Evolutionary conservation across 1,140 invertebrate genomes (phyloP), one percentile per base, ranked within the genome.

Genomic region (Drosophila prosaltans): DNA sequence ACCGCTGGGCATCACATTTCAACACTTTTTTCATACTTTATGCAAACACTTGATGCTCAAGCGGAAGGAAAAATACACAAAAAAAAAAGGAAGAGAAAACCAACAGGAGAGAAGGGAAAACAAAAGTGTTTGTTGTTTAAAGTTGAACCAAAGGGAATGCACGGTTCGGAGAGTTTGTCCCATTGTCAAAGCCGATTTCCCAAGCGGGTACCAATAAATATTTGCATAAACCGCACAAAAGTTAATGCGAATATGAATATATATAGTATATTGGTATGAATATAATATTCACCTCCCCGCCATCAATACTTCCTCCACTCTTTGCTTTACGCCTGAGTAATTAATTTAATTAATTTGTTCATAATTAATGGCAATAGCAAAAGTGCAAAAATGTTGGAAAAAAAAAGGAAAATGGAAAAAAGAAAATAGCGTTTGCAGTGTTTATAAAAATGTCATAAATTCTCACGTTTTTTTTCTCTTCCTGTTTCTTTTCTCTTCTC

Each of bases 331-430:
- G 71, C 78, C 70, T 78, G 75, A 78, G 78, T 80, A 80, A 80
- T 80, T 80, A 78, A 80, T 78, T 80, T 80, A 80, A 80, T 80
- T 80, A 80, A 80, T 80, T 80, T 80, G 78, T 80, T 78, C 75
- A 78, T 80, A 78, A 80, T 78, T 80, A 80, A 80, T 80, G 71
- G 66, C 75, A 74, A 78, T 41, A 67, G 66, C 58, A 70, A 69
- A 54, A 80, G 66, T 74, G 55, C 62, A 79, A 77, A 72, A 78
- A 51, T 64, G 73, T 72, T 51, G 45, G 21, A 51, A 51, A 24
- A 51, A 41, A 58, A 66, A 68, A 39, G 48, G 68, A 59, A 30
- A 30, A 30, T 30, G 28, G 28, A 54, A 36, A 16, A 1, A 41
- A 11, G 9, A 51, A 51, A 24, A 39, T 30, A 10, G 28, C 36